phyloP scores from a whole-genome alignment of 2,113 vertebrate genomes.

The Aviceda subcristata region DNA sequence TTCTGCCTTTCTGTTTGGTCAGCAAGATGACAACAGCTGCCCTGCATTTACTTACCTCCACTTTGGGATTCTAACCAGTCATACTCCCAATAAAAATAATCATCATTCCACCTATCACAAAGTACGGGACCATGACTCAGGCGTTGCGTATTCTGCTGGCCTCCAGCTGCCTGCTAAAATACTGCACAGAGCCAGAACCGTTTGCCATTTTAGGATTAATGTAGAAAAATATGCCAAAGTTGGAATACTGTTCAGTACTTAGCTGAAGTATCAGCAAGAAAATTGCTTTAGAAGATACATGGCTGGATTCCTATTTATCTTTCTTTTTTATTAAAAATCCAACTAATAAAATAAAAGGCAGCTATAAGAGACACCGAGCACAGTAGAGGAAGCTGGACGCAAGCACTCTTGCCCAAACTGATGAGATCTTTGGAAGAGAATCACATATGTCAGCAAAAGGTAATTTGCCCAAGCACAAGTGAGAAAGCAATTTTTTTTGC shows the following conservation, averaged over 20 bases:
- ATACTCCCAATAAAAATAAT: not conserved
- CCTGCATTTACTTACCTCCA: not conserved
- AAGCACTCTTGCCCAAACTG: not conserved
- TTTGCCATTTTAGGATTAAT: not conserved
- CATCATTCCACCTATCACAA: not conserved
- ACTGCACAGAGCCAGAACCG: not conserved
- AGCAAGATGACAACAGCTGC: not conserved
- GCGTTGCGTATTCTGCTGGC: not conserved
- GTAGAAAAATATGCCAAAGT: not conserved
- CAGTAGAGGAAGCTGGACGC: not conserved
- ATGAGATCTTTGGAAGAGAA: constrained; percentile 16
- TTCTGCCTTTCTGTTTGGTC: not conserved
- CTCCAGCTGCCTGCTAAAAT: not conserved
- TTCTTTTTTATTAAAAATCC: constrained; percentile 47
- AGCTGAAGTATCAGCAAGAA: constrained; percentile 22
- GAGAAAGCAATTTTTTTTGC: not conserved
- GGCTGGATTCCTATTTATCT: constrained; percentile 44
- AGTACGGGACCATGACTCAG: not conserved
- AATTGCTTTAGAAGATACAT: not conserved
- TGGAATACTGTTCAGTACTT: not conserved
- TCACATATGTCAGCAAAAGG: constrained; percentile 19
- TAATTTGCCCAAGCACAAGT: not conserved
- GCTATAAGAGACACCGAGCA: not conserved
- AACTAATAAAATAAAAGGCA: constrained; percentile 32
- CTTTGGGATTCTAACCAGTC: not conserved